phyloP scores from a whole-genome alignment of 2,888 invertebrate species.

The Melanchra persicariae region DNA sequence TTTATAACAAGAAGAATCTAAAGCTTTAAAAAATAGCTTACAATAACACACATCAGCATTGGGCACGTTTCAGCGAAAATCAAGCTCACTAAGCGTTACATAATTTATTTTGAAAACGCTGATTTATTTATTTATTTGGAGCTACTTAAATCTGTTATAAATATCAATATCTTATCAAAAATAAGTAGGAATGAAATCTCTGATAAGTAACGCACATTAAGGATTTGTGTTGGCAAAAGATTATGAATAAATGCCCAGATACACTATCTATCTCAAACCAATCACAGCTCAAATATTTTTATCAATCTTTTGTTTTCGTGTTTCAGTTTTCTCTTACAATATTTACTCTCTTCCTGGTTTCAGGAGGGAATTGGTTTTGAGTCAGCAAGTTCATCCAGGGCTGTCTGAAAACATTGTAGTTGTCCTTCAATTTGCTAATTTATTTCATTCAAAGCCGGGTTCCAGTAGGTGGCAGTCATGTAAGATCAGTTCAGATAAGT shows the following conservation, averaged over 20 bases:
- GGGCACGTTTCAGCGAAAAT: conserved; percentile 8
- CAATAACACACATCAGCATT: not conserved
- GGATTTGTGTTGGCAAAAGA: conserved; percentile 6
- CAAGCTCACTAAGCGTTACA: not conserved
- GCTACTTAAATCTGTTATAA: conserved; percentile 14
- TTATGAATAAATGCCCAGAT: conserved; percentile 11
- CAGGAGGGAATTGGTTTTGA: too few species aligned
- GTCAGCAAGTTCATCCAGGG: too few species aligned
- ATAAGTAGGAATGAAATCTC: conserved; percentile 15
- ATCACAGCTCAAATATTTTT: not conserved
- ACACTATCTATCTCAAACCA: conserved; percentile 13
- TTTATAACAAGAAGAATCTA: not conserved
- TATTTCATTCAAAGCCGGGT: too few species aligned
- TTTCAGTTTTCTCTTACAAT: too few species aligned
- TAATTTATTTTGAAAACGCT: conserved; percentile 2
- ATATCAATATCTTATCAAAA: conserved; percentile 31
- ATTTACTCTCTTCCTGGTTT: too few species aligned
- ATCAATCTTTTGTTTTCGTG: not conserved
- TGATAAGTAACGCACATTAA: conserved; percentile 22
- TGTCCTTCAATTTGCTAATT: too few species aligned
- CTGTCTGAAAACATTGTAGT: too few species aligned
- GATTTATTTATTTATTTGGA: conserved; percentile 13
- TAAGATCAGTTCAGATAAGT: too few species aligned
- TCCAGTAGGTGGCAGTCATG: too few species aligned
- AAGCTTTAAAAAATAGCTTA: not conserved